Conservation (phyloP, 2,113 vertebrate species). For the Montifringilla adamsi region DNA sequence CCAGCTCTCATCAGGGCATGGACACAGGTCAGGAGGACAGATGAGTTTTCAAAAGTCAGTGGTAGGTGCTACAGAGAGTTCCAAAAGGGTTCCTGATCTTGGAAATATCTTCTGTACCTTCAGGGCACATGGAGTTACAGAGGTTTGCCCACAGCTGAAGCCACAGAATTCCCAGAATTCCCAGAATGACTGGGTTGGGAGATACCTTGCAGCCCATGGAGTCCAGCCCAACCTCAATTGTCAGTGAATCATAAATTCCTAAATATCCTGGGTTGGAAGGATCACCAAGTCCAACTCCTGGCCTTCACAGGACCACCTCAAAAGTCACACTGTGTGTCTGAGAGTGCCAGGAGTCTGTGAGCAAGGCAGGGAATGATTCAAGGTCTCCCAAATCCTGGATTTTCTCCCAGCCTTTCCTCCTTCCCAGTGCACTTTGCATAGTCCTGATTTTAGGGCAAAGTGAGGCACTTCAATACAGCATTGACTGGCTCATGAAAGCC, state of each 20-base stretch:
- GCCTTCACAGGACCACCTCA: background rate
- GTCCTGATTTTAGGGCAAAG: background rate
- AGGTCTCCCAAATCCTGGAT: background rate
- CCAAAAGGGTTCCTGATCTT: background rate
- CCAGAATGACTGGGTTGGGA: fast-evolving
- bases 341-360: background rate
- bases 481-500: background rate
- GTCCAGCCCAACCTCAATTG: background rate
- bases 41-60: background rate
- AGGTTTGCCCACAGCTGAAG: background rate
- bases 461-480: background rate
- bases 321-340: background rate
- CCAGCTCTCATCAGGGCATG: background rate
- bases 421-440: background rate
- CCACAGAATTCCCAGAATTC: background rate
- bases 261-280: background rate
- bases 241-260: background rate
- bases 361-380: background rate
- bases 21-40: background rate
- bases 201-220: background rate
- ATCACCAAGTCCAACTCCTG: background rate
- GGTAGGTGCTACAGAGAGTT: background rate
- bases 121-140: background rate
- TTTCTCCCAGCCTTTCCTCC: background rate
- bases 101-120: background rate